Percentiles rank a stretch among this genome's conserved stretches.
Evolutionary conservation across 1,140 invertebrate genomes (phyloP).

Genomic region (Xylocopa sonorina): DNA sequence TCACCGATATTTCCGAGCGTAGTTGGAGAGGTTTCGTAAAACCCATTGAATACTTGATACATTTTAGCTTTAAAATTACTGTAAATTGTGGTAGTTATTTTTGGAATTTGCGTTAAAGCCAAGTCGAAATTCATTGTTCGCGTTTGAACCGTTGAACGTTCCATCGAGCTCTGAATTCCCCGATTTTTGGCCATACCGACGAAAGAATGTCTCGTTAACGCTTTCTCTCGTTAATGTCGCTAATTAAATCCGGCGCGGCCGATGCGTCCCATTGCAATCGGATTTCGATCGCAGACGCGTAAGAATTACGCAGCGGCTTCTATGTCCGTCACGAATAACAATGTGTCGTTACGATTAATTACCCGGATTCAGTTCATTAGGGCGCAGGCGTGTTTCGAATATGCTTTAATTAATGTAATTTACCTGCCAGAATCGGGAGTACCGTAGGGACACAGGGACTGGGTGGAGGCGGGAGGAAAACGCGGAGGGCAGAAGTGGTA

Average conservation of each 20-base stretch:
- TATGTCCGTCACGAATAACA: conserved; percentile 20
- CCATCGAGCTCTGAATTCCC: not conserved
- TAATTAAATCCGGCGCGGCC: conserved; percentile 24
- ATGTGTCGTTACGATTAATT: conserved; percentile 45
- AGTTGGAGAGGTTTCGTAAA: no score
- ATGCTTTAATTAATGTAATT: conserved; percentile 42
- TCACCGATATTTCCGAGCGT: no score
- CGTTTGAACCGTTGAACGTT: not conserved
- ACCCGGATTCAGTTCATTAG: conserved; percentile 47
- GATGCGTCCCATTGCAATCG: conserved; percentile 8
- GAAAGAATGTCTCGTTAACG: conserved; percentile 24
- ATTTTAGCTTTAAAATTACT: not conserved
- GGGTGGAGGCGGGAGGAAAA: no score
- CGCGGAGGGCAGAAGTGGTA: not conserved
- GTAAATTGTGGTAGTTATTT: not conserved
- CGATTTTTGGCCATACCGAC: not conserved
- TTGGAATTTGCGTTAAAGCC: no score
- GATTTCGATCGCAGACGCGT: conserved; percentile 31
- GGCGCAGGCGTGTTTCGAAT: conserved; percentile 19
- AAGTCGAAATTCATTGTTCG: no score
- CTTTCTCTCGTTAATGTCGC: conserved; percentile 4
- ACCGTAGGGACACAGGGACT: not conserved
- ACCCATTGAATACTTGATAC: no score
- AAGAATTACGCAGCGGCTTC: conserved; percentile 36
- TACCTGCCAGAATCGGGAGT: conserved; percentile 14